Evolutionary conservation across 1,140 invertebrate genomes (phyloP).

Genomic region (Zaprionus kolodkinae): DNA sequence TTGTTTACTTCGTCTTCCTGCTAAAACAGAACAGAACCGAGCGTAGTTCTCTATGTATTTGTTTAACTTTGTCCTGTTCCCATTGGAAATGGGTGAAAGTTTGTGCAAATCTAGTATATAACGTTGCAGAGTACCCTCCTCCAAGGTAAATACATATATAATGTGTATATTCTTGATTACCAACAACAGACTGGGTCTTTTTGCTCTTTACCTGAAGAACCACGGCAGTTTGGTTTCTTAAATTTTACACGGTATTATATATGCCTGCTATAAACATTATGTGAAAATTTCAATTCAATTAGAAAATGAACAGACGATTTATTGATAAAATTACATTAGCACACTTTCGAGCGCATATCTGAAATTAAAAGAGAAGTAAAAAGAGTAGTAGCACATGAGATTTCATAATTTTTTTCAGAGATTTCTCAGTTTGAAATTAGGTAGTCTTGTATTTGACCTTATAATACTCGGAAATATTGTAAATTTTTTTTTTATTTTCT

Average conservation of each 20-base stretch:
- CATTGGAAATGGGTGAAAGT: conserved; percentile 10
- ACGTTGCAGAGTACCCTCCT: not conserved
- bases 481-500: not conserved
- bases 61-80: conserved; percentile 8
- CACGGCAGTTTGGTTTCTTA: not conserved
- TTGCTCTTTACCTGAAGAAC: too few species aligned
- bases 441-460: not conserved
- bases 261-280: too few species aligned
- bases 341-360: not conserved
- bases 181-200: not conserved
- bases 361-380: too few species aligned
- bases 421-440: not conserved
- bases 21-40: not conserved
- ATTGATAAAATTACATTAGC: not conserved
- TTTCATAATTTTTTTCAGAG: not conserved
- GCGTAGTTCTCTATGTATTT: conserved; percentile 10
- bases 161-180: conserved; percentile 3
- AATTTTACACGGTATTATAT: not conserved
- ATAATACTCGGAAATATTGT: not conserved
- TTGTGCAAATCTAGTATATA: conserved; percentile 3
- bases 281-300: too few species aligned
- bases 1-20: conserved; percentile 44
- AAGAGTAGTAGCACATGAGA: not conserved
- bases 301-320: not conserved
- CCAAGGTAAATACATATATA: not conserved